Base-by-base conservation (phyloP, 2,797 vertebrate genomes). In the Ctenosaura bakeri region DNA sequence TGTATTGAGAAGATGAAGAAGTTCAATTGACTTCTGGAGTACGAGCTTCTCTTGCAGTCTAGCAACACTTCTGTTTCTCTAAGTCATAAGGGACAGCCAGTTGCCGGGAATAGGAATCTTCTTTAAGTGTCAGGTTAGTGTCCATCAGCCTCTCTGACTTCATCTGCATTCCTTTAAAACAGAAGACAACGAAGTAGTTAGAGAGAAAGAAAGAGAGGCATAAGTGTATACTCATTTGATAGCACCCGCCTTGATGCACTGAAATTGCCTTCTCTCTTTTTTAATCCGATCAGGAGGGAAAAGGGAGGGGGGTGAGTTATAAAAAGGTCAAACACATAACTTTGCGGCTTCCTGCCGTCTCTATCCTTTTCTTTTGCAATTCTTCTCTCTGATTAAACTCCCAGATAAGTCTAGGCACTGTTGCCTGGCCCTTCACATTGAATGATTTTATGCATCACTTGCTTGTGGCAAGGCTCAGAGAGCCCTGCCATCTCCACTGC, bases 401-500 rank as follows among this genome's bases (percentile, higher is more conserved):
- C 94, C 93, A 94, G 92, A 94, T 95, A 94, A 95, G 94, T 95
- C 94, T 94, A 93, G 95, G 93, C 94, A 96, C 90, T 86, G 91
- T 94, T 96, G 93, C 93, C 93, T 73, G 88, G 95, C 93, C 95
- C 94, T 96, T 97, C 95, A 96, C 95, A 90, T 95, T 95, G 93
- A 96, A 96, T 96, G 95, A 96, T 96, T 96, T 96, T 95, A 95
- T 90, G 92, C 93, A 96, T 96, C 93, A 94, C 91, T 96, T 97
- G 91, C 93, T 90, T 88, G 90, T 94, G 94, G 90, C 88, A 91
- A 88, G 92, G 90, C 92, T 95, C 90, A 90, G 90, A 91, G 91
- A 88, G 95, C 89, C 84, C 94, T 96, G 95, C 96, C 94, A 96
- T 95, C 92, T 92, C 90, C 82, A 93, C 92, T 94, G 94, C 91